Base-by-base conservation (phyloP, 1,140 invertebrate species). In the Polyergus mexicanus region DNA sequence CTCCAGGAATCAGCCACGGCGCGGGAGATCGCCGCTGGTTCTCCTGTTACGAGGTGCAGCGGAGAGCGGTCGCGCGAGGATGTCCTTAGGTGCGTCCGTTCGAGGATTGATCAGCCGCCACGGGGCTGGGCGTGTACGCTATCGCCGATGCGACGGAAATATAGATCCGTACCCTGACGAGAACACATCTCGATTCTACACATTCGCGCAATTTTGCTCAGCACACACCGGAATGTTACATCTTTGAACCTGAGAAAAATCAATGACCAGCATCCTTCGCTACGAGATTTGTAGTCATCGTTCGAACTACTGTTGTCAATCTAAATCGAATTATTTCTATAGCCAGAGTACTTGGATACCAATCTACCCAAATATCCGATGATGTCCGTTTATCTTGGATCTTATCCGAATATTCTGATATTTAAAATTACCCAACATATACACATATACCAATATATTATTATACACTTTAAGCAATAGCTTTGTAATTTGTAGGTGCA, bases 1-100 rank as follows among this genome's bases (percentile, higher is more conserved):
- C 88, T 86, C 88, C 88, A 90, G 90, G 84, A 89, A 89, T 85
- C 87, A 86, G 35, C 66, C 66, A 54, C 68, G 54, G 68, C 76
- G 44, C 25, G 65, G 68, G 38, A 80, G 77, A 85, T 80, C 85
- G 69, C 44, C 75, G n/a, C 32, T 44, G 63, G 11, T 25, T 32
- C 32, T 65, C 54, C 35, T 65, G 32, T 47, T 41, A 16, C 47
- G 68, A 60, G 68, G 54, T 47, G 62, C 78, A 54, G 25, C 56
- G 54, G 66, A 54, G 35, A 51, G 11, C 56, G 44, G 13, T 81
- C 78, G 78, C 62, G n/a, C 77, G 78, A 72, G 69, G 78, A 56
- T 81, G 78, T 81, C 78, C 66, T 81, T 81, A 80, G 78, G 78
- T 72, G 65, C 65, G 77, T 81, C 78, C 68, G 78, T 72, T 25